phyloP scores from a whole-genome alignment of 1,140 invertebrate genomes.

The Wasmannia auropunctata region DNA sequence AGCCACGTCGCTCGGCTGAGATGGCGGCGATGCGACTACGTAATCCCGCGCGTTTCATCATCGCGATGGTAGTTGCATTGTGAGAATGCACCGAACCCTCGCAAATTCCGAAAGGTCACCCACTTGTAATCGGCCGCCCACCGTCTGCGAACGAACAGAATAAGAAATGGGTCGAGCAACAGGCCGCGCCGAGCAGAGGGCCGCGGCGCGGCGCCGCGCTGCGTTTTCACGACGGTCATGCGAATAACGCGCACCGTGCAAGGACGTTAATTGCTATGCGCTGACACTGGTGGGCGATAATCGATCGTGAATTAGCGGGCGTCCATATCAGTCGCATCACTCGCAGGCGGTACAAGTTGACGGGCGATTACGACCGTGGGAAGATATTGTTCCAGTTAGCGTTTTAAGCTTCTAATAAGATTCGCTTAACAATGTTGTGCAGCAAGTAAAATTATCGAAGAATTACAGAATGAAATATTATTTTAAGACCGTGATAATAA shows the following conservation, averaged over 20 bases:
- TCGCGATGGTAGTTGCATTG: conserved; percentile 70
- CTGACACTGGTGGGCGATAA: conserved; percentile 33
- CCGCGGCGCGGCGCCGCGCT: no score
- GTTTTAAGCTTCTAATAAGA: neutral
- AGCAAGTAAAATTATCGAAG: neutral
- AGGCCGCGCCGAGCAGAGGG: neutral
- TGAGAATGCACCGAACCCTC: conserved; percentile 77
- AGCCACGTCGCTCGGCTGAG: conserved; percentile 55
- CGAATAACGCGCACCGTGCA: neutral
- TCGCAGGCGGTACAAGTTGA: conserved; percentile 30
- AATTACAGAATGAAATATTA: neutral
- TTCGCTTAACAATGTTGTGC: neutral
- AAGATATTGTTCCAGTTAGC: conserved; percentile 26
- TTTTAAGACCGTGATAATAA: neutral
- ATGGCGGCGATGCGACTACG: conserved; percentile 69
- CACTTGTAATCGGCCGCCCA: conserved; percentile 74
- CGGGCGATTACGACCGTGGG: conserved; percentile 5
- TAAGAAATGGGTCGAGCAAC: conserved; percentile 34
- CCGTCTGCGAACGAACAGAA: conserved; percentile 16
- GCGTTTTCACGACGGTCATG: neutral
- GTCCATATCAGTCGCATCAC: neutral
- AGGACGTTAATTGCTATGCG: conserved; percentile 22
- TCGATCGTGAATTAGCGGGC: conserved; percentile 36
- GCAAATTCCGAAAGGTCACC: conserved; percentile 82
- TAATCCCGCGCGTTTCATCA: conserved; percentile 77